Evolutionary conservation across 92 coral and sea anemone species (phyloP).

Genomic region (Meandrina meandrites): DNA sequence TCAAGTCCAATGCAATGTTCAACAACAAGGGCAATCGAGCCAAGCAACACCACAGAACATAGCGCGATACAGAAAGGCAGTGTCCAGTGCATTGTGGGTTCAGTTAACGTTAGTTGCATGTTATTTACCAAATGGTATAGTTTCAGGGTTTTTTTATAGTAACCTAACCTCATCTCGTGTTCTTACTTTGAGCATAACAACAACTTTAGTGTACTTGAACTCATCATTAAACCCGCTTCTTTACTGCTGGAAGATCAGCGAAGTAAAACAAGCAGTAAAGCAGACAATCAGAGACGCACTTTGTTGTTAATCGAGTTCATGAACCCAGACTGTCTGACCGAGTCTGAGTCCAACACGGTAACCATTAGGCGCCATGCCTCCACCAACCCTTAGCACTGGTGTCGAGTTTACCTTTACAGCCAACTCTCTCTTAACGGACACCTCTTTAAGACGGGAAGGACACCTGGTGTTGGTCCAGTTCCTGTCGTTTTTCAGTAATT

Average conservation of each 20-base stretch:
- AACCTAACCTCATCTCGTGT: not conserved
- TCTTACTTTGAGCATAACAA: not conserved
- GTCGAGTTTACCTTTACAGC: too few species aligned
- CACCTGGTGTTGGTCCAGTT: too few species aligned
- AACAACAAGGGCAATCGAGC: not conserved
- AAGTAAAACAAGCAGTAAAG: conserved; percentile 10
- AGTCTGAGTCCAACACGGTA: too few species aligned
- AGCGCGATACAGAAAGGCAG: conserved; percentile 19
- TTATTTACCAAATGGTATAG: conserved; percentile 8
- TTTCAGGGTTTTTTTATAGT: too few species aligned
- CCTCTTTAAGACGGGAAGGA: too few species aligned
- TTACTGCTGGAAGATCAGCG: conserved; percentile 31
- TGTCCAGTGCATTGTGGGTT: conserved; percentile 28
- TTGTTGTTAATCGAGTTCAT: not conserved
- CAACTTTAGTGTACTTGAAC: conserved; percentile 4
- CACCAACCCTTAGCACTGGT: too few species aligned
- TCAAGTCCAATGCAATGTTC: not conserved
- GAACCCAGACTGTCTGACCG: too few species aligned
- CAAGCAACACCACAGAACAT: not conserved
- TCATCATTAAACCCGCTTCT: conserved; percentile 35
- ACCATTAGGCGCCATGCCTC: too few species aligned
- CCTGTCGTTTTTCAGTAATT: too few species aligned
- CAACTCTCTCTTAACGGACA: too few species aligned
- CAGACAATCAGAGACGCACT: not conserved
- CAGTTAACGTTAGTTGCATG: conserved; percentile 20